phyloP scores from a whole-genome alignment of 2,888 invertebrate species.

The Petrolisthes cinctipes region DNA sequence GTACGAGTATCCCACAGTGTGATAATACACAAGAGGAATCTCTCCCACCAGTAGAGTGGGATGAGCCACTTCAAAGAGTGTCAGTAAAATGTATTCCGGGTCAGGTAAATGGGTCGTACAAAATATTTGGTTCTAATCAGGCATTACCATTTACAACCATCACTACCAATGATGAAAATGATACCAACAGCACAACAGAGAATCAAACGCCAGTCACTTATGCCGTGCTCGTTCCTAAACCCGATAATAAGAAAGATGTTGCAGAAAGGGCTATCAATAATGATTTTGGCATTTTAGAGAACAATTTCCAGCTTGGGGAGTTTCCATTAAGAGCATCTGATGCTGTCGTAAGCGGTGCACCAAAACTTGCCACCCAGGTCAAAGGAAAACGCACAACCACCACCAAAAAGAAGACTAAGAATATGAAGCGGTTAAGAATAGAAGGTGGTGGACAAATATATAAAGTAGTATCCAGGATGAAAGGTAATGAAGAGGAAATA shows the following conservation, averaged over 20 bases:
- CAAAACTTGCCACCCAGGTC: not conserved
- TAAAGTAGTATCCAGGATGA: not conserved
- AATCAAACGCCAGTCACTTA: not conserved
- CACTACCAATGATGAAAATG: not conserved
- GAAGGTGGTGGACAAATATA: not conserved
- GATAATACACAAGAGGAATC: not conserved
- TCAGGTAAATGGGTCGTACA: slow-evolving; percentile 12
- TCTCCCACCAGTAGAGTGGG: not conserved
- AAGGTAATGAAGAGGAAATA: not conserved
- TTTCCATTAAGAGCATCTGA: not conserved
- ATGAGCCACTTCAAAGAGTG: not conserved
- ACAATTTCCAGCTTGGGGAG: not conserved
- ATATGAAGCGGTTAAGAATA: not conserved
- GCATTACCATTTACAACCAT: slow-evolving; percentile 16
- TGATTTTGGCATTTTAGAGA: not conserved
- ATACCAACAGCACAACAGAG: not conserved
- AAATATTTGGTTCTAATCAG: not conserved
- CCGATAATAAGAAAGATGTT: not conserved
- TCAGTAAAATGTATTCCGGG: not conserved
- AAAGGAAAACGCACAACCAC: not conserved
- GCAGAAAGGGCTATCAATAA: not conserved
- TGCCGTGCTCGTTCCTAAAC: not conserved
- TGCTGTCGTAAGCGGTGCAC: not conserved
- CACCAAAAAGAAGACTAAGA: not conserved
- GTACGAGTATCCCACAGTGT: no score